These are phyloP conservation scores for Aegithalos caudatus DNA, from an alignment of 2,113 vertebrate genomes.

Conservation along the genomic window DNA sequence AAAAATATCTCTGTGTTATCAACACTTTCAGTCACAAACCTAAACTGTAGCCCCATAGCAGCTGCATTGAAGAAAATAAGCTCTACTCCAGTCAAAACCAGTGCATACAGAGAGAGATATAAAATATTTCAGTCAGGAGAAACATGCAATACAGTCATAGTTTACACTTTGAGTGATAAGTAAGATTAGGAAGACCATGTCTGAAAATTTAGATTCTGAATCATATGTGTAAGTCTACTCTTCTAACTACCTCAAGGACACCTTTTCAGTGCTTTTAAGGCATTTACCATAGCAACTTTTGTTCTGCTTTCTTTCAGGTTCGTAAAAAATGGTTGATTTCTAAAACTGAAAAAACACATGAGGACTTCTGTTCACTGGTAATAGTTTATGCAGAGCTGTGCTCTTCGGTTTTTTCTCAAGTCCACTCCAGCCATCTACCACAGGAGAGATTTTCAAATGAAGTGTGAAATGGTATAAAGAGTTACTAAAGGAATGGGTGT, in stretches of 20 bases:
- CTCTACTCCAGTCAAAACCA: not conserved
- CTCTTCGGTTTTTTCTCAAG: conserved; percentile 9
- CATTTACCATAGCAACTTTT: not conserved
- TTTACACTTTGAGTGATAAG: not conserved
- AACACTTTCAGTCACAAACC: not conserved
- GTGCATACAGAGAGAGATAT: not conserved
- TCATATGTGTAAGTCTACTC: not conserved
- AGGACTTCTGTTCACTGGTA: not conserved
- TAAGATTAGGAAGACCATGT: not conserved
- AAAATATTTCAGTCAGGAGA: not conserved
- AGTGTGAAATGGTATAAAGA: conserved; percentile 47
- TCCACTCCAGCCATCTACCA: not conserved
- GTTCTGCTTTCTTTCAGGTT: not conserved
- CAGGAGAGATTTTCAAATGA: conserved; percentile 31
- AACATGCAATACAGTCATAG: not conserved
- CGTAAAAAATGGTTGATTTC: not conserved
- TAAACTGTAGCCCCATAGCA: not conserved
- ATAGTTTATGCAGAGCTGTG: not conserved
- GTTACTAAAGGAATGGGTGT: conserved; percentile 10
- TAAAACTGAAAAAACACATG: not conserved
- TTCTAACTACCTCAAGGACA: not conserved
- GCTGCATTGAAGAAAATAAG: not conserved
- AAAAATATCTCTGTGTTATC: not conserved
- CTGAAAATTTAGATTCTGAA: not conserved
- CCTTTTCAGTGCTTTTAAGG: not conserved